Percentiles rank a stretch among this genome's conserved stretches.
phyloP scores from a whole-genome alignment of 2,797 vertebrate species.

The Silurus lanzhouensis region DNA sequence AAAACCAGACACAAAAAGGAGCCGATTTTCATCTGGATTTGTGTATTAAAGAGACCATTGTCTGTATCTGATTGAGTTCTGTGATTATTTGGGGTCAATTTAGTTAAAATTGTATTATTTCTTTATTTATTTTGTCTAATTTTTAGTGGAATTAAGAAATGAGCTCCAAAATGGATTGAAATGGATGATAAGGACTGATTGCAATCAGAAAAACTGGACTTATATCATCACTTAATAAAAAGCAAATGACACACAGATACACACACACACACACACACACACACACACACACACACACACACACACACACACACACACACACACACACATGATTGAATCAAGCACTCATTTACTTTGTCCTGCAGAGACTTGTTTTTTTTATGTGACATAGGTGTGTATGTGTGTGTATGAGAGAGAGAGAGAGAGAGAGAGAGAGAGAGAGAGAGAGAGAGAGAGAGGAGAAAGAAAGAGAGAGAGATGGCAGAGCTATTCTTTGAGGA shows the following conservation, averaged over 20 bases:
- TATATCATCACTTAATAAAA: neutral
- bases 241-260: neutral
- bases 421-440: constrained; percentile 10
- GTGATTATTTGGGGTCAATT: neutral
- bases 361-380: constrained; percentile 31
- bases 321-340: constrained; percentile 17
- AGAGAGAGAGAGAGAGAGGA: neutral
- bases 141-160: neutral
- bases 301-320: neutral
- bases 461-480: constrained; percentile 27
- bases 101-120: neutral
- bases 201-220: neutral
- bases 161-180: neutral
- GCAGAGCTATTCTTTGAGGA: constrained; percentile 55
- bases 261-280: constrained; percentile 12
- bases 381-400: constrained; percentile 38
- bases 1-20: no score
- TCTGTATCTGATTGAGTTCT: no score
- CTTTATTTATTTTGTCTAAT: neutral
- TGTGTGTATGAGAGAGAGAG: constrained; percentile 26
- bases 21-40: no score
- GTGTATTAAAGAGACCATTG: no score
- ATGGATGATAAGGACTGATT: neutral
- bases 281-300: neutral
- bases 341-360: constrained; percentile 36